Evolutionary conservation across 2,888 invertebrate species (phyloP), one percentile per base, ranked within the genome.

Genomic region (Zaprionus lineosus): DNA sequence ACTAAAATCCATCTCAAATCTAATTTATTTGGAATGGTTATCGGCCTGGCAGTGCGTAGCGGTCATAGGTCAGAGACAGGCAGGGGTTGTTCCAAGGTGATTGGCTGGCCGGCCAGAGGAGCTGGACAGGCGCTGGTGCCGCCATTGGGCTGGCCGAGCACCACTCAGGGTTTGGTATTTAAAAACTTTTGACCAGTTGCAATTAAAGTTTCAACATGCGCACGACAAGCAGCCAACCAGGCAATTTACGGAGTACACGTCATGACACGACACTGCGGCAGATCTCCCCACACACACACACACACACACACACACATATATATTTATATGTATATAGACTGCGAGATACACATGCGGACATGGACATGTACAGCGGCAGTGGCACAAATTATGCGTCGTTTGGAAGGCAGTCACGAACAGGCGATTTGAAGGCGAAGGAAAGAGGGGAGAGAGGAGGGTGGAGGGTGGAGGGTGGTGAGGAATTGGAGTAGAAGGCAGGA

Each of bases 101-200:
- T 51, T 51, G 69, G 55, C 39, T 29, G 26, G 46, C 8, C 11
- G 5, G 46, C 29, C n/a, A 26, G 9, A 16, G n/a, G 14, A 15
- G 19, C 24, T 40, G 52, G 59, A 41, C 56, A 56, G 53, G 29
- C 40, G 31, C 15, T 31, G 28, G 14, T 37, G 15, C 11, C 11
- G 12, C 1, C 14, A 18, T 2, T 36, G n/a, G 36, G 39, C 18
- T 34, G 47, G 34, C 19, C 19, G 46, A 11, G 41, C n/a, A 37
- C 15, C 31, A 43, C 34, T 59, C 60, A 55, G 58, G 50, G 56
- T 59, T 69, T 59, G 24, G 7, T 11, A 18, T 15, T 29, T 19
- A n/a, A 64, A 58, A 72, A 75, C 70, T 69, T 74, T 67, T 87
- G 88, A 87, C 87, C 87, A 88, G 84, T 87, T 73, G 84, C 72